phyloP scores from a whole-genome alignment of 2,888 invertebrate species.

The Eustalomyia histrio region DNA sequence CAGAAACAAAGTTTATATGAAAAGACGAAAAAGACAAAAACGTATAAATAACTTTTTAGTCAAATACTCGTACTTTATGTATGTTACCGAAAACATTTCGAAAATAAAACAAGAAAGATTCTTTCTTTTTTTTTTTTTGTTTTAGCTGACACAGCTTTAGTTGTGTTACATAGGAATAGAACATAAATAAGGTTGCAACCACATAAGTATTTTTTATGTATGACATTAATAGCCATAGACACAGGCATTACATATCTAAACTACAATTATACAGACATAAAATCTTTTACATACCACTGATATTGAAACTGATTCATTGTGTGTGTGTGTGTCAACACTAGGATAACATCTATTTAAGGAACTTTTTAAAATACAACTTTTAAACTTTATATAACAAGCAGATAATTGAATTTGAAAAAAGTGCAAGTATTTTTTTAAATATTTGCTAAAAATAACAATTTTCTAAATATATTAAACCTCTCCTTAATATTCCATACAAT shows the following conservation, averaged over 20 bases:
- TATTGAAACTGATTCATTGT: too few relatives aligned
- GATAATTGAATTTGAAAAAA: too few relatives aligned
- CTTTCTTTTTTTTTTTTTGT: neutral
- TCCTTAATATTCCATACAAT: neutral
- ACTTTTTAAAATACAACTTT: too few relatives aligned
- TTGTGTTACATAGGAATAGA: slow-evolving; percentile 7
- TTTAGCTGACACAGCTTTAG: slow-evolving; percentile 36
- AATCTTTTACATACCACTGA: neutral
- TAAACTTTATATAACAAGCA: too few relatives aligned
- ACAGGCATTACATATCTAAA: slow-evolving; percentile 7
- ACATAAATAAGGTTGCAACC: slow-evolving; percentile 49
- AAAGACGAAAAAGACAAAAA: slow-evolving; percentile 9
- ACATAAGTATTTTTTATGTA: slow-evolving; percentile 30
- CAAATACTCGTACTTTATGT: neutral
- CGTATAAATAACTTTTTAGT: slow-evolving; percentile 17
- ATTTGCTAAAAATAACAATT: too few relatives aligned
- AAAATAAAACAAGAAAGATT: neutral
- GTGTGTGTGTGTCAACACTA: too few relatives aligned
- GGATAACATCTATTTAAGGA: neutral
- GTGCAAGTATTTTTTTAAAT: too few relatives aligned
- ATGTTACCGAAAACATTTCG: neutral
- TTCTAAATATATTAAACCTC: too few relatives aligned
- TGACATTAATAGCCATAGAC: slow-evolving; percentile 55
- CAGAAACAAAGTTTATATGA: neutral
- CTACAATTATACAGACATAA: neutral